Percentiles rank a stretch among this genome's conserved stretches.
Evolutionary conservation across 2,113 vertebrate genomes (phyloP).

Genomic region (Galeopterus variegatus): DNA sequence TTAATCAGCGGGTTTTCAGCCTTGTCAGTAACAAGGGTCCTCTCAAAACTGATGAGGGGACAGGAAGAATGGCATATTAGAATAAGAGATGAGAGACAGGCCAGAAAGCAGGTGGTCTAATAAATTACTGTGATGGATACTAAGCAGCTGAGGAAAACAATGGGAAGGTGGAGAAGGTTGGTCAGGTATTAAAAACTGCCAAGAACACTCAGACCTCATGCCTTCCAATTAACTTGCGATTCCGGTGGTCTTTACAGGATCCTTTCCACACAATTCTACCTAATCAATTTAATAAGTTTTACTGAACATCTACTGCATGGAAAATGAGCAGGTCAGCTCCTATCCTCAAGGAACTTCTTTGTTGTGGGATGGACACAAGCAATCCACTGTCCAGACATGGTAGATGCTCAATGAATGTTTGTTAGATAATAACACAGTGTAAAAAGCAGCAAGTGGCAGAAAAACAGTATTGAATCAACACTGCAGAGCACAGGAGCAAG

Average conservation of each 20-base stretch:
- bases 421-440: neutral
- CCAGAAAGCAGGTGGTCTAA: neutral
- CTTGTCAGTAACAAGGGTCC: neutral
- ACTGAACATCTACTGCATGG: neutral
- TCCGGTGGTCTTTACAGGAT: neutral
- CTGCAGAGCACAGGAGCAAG: neutral
- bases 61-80: neutral
- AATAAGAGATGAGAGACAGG: neutral
- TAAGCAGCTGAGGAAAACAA: neutral
- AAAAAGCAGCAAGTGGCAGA: neutral
- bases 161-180: neutral
- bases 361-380: neutral
- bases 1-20: neutral
- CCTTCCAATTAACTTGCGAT: neutral
- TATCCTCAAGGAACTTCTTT: neutral
- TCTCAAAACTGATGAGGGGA: neutral
- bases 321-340: neutral
- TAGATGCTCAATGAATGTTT: neutral
- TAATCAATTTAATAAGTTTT: neutral
- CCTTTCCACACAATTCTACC: neutral
- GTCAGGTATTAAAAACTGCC: neutral
- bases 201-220: neutral
- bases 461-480: neutral
- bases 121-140: neutral
- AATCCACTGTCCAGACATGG: too few species aligned